Evolutionary conservation across 1,140 invertebrate genomes (phyloP).

Genomic region (Phortica variegata): DNA sequence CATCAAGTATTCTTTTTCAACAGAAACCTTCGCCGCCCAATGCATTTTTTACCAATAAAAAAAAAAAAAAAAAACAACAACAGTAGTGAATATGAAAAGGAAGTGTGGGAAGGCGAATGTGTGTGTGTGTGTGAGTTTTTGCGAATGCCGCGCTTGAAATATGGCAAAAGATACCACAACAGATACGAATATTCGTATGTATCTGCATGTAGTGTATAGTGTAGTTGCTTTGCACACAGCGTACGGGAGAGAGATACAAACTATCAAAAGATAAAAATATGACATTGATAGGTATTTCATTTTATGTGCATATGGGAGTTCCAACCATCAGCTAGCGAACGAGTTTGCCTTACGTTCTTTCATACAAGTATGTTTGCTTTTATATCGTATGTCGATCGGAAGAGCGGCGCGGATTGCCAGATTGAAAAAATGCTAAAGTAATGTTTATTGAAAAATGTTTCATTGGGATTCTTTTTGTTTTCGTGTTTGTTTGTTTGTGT

Average conservation of each 20-base stretch:
- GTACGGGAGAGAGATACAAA: no score
- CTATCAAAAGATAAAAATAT: constrained; percentile 12
- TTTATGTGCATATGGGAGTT: not conserved
- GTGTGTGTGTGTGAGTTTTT: constrained; percentile 1
- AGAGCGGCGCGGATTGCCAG: constrained; percentile 35
- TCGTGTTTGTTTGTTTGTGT: not conserved
- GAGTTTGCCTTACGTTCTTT: constrained; percentile 7
- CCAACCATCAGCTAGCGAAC: no score
- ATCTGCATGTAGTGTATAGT: no score
- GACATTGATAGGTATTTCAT: constrained; percentile 41
- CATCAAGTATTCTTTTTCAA: no score
- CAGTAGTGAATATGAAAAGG: constrained; percentile 22
- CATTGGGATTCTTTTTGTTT: constrained; percentile 3
- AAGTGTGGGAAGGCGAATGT: no score
- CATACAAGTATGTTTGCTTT: constrained; percentile 10
- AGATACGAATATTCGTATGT: no score
- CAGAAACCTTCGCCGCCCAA: no score
- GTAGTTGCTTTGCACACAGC: no score
- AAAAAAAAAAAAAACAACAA: constrained; percentile 32
- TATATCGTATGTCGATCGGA: no score
- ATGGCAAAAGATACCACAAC: no score
- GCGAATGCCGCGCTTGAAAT: no score
- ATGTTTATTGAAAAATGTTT: not conserved
- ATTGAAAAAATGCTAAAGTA: no score
- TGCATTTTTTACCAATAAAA: constrained; percentile 43